A percentile compares a stretch with the other conserved stretches of the same genome.
These are phyloP conservation scores for Ginglymostoma cirratum DNA, from an alignment of 2,113 vertebrate species.

Conservation along the genomic window DNA sequence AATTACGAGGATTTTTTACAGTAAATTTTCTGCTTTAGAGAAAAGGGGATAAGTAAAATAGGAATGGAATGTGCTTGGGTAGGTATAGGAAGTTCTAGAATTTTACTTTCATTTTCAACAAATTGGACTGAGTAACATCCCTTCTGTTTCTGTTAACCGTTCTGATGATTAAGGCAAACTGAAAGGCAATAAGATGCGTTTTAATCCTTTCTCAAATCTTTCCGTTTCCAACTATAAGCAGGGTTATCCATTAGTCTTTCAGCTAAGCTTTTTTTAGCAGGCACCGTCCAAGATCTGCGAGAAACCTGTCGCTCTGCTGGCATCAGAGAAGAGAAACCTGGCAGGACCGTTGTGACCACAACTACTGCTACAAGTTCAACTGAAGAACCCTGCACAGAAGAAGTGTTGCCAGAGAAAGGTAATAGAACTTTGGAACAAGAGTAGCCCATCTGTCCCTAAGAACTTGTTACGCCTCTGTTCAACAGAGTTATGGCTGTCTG, in stretches of 20 bases:
- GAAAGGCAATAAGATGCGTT: background rate
- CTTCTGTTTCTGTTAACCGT: background rate
- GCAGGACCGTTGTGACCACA: background rate
- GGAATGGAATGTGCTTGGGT: background rate
- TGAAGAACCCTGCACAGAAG: background rate
- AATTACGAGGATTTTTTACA: background rate
- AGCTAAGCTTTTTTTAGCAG: background rate
- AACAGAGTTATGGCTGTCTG: background rate
- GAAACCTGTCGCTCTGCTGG: background rate
- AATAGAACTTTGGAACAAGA: background rate
- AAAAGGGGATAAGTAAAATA: background rate
- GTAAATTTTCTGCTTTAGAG: background rate
- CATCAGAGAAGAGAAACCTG: background rate
- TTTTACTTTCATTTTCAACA: background rate
- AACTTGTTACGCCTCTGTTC: background rate
- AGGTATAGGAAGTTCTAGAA: background rate
- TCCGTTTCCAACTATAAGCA: background rate
- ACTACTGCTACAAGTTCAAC: too few species aligned
- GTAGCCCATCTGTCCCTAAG: background rate
- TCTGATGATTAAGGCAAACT: background rate
- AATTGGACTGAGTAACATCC: background rate
- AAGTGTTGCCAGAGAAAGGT: background rate
- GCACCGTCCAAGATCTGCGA: background rate
- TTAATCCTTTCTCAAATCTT: background rate
- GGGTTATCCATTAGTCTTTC: background rate